These are phyloP conservation scores for Fulica atra DNA, from an alignment of 2,113 vertebrate species.

Conservation along the genomic window DNA sequence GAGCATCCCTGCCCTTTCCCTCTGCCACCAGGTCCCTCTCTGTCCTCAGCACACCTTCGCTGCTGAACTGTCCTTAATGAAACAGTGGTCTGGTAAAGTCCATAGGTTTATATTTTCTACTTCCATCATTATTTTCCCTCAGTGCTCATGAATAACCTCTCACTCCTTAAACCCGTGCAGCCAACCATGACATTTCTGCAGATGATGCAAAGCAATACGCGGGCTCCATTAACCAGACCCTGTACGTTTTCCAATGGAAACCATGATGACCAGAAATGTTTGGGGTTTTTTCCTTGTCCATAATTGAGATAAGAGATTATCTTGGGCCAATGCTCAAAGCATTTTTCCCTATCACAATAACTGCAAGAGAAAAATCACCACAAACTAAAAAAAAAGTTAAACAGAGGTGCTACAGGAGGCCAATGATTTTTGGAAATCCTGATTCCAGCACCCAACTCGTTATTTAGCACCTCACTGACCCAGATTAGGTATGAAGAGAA, in stretches of 20 bases:
- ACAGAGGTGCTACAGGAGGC: background rate
- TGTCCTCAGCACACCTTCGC: background rate
- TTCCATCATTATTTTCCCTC: background rate
- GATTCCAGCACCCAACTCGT: background rate
- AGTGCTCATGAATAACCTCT: background rate
- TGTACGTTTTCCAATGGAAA: background rate
- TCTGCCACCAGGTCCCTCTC: background rate
- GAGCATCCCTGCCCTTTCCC: background rate
- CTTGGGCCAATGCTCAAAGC: background rate
- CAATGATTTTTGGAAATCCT: background rate
- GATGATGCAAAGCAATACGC: background rate
- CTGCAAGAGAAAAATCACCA: background rate
- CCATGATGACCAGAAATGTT: background rate
- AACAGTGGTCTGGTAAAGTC: background rate
- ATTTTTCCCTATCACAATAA: background rate
- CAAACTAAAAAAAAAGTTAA: background rate
- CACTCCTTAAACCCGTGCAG: background rate
- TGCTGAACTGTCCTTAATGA: background rate
- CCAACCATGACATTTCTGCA: background rate
- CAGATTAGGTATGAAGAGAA: background rate
- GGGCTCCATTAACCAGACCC: background rate
- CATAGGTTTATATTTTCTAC: background rate
- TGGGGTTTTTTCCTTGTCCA: background rate
- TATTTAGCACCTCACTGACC: background rate
- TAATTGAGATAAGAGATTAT: background rate